Percentiles rank a stretch among this genome's conserved stretches.
Evolutionary conservation across 2,888 invertebrate genomes (phyloP).

Genomic region (Ganaspis brasiliensis): DNA sequence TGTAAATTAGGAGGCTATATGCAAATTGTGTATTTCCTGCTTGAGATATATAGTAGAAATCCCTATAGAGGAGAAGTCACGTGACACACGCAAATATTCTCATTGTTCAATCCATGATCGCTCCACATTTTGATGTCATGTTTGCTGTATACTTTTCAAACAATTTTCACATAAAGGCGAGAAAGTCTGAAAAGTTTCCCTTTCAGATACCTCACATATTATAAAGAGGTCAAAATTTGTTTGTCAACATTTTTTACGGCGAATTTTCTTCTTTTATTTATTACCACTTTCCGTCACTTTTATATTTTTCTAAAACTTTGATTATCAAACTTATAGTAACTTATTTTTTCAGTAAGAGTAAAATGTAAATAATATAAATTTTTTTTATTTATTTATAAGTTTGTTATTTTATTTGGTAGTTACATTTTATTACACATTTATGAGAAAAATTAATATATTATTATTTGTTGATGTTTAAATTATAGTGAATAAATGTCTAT

Average conservation of each 20-base stretch:
- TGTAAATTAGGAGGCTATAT: slow-evolving; percentile 1
- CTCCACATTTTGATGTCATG: slow-evolving; percentile 46
- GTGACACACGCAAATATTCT: slow-evolving; percentile 43
- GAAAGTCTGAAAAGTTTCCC: not conserved
- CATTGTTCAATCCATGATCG: slow-evolving; percentile 29
- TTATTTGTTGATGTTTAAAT: no score
- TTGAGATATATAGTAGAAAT: slow-evolving; percentile 23
- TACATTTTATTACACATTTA: no score
- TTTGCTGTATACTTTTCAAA: slow-evolving; percentile 46
- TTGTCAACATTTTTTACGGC: no score
- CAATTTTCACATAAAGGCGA: slow-evolving; percentile 43
- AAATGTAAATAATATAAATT: no score
- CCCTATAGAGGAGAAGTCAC: slow-evolving; percentile 20
- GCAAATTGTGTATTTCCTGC: slow-evolving; percentile 26
- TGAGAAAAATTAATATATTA: no score
- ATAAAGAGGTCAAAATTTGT: not conserved
- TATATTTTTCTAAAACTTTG: no score
- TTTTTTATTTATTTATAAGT: no score
- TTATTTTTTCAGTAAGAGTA: no score
- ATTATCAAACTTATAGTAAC: no score
- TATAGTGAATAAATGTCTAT: no score
- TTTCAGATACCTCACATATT: not conserved
- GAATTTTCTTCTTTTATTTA: not conserved
- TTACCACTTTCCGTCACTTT: not conserved
- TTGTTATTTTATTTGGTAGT: no score